Conservation (phyloP, 2,888 invertebrate species). For the Leucania comma region DNA sequence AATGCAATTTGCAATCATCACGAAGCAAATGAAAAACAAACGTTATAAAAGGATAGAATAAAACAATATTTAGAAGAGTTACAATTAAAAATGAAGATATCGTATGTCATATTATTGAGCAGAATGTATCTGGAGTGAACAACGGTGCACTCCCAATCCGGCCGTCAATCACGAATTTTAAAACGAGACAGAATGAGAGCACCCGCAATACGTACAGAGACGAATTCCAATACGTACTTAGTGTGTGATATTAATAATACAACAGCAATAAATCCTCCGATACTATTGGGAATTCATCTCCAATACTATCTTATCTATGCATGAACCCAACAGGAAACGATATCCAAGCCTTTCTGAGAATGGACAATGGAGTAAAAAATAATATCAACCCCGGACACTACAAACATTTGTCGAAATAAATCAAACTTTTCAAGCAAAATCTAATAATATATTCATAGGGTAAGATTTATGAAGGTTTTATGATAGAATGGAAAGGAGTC, state of each 20-base stretch:
- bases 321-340: slow-evolving; percentile 51
- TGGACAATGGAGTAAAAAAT: slow-evolving; percentile 44
- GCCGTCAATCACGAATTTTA: slow-evolving; percentile 58
- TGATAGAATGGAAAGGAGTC: slow-evolving; percentile 52
- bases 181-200: slow-evolving; percentile 59
- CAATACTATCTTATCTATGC: slow-evolving; percentile 46
- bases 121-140: slow-evolving; percentile 33
- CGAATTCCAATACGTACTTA: slow-evolving; percentile 22
- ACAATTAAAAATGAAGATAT: slow-evolving; percentile 26
- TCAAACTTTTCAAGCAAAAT: slow-evolving; percentile 41
- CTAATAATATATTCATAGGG: slow-evolving; percentile 44
- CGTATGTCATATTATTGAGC: slow-evolving; percentile 19
- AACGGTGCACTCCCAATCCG: slow-evolving; percentile 57
- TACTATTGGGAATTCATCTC: slow-evolving; percentile 26
- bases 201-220: slow-evolving; percentile 26
- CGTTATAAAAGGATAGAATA: slow-evolving; percentile 19
- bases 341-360: slow-evolving; percentile 50
- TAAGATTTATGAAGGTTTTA: slow-evolving; percentile 61
- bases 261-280: slow-evolving; percentile 11
- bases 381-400: slow-evolving; percentile 29
- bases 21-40: slow-evolving; percentile 29
- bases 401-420: slow-evolving; percentile 54
- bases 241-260: slow-evolving; percentile 18
- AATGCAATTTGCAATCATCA: slow-evolving; percentile 36
- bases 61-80: slow-evolving; percentile 24